phyloP scores from a whole-genome alignment of 1,140 invertebrate species.

The Drosophila watanabei region DNA sequence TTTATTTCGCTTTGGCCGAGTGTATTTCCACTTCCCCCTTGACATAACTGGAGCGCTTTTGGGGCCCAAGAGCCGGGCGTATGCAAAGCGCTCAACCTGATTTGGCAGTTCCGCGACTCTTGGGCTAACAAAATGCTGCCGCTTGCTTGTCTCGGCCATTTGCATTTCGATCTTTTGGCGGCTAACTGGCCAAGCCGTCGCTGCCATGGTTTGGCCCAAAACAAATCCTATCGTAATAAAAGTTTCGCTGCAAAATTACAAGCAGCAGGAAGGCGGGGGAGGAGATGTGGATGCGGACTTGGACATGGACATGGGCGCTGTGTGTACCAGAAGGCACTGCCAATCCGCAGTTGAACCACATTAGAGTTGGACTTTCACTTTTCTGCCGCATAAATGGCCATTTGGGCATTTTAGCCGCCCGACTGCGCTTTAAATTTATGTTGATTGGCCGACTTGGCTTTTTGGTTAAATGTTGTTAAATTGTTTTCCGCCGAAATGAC shows the following conservation, averaged over 20 bases:
- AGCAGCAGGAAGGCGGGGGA: conserved; percentile 44
- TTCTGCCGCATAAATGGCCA: conserved; percentile 71
- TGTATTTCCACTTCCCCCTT: conserved; percentile 53
- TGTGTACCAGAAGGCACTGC: conserved; percentile 50
- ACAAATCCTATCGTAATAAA: conserved; percentile 80
- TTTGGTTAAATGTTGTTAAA: conserved; percentile 72
- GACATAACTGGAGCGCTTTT: conserved; percentile 78
- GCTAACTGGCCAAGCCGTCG: conserved; percentile 61
- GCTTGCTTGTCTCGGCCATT: conserved; percentile 75
- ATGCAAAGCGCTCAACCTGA: conserved; percentile 68
- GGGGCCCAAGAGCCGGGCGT: conserved; percentile 36
- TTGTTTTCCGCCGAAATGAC: conserved; percentile 74
- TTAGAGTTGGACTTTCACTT: conserved; percentile 75
- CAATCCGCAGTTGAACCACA: conserved; percentile 56
- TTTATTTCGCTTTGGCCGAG: conserved; percentile 12
- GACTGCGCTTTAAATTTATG: conserved; percentile 79
- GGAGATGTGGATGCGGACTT: conserved; percentile 41
- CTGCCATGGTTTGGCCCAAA: conserved; percentile 29
- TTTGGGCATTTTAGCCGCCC: conserved; percentile 71
- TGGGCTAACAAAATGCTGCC: conserved; percentile 70
- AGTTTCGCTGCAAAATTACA: conserved; percentile 77
- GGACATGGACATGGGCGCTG: conserved; percentile 29
- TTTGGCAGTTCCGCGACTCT: conserved; percentile 60
- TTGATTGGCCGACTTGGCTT: conserved; percentile 74
- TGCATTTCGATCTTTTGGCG: conserved; percentile 78